These are phyloP conservation scores for Chamaea fasciata DNA, from an alignment of 2,113 vertebrate genomes.

Conservation along the genomic window DNA sequence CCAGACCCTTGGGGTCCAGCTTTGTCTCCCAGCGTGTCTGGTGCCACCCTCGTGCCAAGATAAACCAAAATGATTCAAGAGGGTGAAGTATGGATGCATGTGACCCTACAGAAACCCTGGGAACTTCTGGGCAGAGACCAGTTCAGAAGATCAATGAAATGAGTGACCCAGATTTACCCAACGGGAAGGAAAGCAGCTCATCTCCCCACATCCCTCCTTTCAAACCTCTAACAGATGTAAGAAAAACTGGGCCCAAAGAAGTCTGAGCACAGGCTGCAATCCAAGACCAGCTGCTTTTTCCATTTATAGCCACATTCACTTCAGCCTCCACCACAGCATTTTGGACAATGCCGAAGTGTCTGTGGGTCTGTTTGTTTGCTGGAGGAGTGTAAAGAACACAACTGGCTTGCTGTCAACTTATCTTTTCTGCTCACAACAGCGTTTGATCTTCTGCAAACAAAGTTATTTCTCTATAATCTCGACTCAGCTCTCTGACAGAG, in stretches of 20 bases:
- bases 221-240: conserved; percentile 23
- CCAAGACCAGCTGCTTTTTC: conserved; percentile 56
- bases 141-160: not conserved
- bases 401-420: conserved; percentile 42
- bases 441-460: conserved; percentile 65
- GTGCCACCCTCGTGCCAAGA: not conserved
- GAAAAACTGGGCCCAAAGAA: not conserved
- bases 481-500: not conserved
- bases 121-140: not conserved
- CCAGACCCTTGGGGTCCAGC: not conserved
- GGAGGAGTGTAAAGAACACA: conserved; percentile 41
- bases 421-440: not conserved
- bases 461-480: conserved; percentile 43
- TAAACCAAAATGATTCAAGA: not conserved
- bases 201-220: not conserved
- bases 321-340: not conserved
- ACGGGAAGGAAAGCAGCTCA: not conserved
- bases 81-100: not conserved
- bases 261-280: conserved; percentile 42
- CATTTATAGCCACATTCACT: conserved; percentile 63
- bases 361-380: conserved; percentile 46
- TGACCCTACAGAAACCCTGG: not conserved
- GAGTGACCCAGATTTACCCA: not conserved
- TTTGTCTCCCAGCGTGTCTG: not conserved
- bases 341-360: not conserved